Conservation (phyloP, 2,888 invertebrate genomes). For the Papilio elwesi region DNA sequence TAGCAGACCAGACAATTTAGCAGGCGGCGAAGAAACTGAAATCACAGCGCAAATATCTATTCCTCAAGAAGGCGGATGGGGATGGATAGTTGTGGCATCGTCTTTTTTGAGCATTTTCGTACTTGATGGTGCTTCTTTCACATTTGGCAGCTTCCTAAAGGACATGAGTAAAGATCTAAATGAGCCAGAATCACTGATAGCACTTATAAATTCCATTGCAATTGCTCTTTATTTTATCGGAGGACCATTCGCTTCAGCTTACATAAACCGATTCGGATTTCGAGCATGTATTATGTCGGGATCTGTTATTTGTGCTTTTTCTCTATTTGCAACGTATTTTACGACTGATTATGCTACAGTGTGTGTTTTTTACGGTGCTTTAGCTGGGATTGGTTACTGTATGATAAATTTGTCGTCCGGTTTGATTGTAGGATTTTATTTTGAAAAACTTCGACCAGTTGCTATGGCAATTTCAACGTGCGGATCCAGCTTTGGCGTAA, state of each 20-base stretch:
- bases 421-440: slow-evolving; percentile 77
- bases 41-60: slow-evolving; percentile 74
- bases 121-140: slow-evolving; percentile 69
- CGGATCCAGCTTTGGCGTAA: slow-evolving; percentile 74
- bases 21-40: slow-evolving; percentile 74
- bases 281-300: slow-evolving; percentile 71
- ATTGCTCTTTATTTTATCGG: slow-evolving; percentile 67
- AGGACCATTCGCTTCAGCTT: slow-evolving; percentile 70
- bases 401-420: slow-evolving; percentile 66
- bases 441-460: slow-evolving; percentile 69
- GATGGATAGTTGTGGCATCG: slow-evolving; percentile 71
- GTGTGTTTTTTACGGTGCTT: slow-evolving; percentile 65
- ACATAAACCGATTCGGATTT: slow-evolving; percentile 77
- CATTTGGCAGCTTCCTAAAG: slow-evolving; percentile 68
- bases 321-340: slow-evolving; percentile 67
- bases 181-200: slow-evolving; percentile 58
- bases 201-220: slow-evolving; percentile 70
- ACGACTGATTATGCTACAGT: slow-evolving; percentile 56
- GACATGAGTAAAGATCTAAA: slow-evolving; percentile 65
- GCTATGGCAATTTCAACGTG: slow-evolving; percentile 66
- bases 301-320: slow-evolving; percentile 62
- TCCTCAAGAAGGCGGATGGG: slow-evolving; percentile 75
- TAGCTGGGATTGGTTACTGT: slow-evolving; percentile 69
- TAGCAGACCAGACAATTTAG: slow-evolving; percentile 56
- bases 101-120: slow-evolving; percentile 63